A percentile compares a stretch with the other conserved stretches of the same genome.
Evolutionary conservation across 2,888 invertebrate species (phyloP).

Genomic region (Caenorhabditis sp.): DNA sequence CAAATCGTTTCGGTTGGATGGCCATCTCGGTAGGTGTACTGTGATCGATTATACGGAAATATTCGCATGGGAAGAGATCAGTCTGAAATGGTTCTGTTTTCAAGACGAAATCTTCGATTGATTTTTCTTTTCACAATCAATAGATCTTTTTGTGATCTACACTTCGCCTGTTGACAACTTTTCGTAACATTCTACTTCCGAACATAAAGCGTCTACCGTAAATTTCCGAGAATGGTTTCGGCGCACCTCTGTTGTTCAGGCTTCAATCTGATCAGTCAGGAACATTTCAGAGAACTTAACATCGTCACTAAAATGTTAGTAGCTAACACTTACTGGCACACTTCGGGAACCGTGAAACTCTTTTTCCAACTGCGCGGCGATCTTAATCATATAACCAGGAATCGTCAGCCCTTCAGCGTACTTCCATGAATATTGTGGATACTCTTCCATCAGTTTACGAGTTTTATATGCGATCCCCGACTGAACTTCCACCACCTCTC

Average conservation of each 20-base stretch:
- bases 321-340: constrained; percentile 12
- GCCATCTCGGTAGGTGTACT: constrained; percentile 41
- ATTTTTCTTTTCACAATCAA: neutral
- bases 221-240: too few species aligned
- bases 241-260: too few species aligned
- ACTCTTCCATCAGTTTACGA: constrained; percentile 11
- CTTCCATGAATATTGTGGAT: constrained; percentile 46
- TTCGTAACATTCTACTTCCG: too few species aligned
- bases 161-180: too few species aligned
- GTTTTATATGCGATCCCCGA: constrained; percentile 20
- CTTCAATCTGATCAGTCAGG: too few species aligned
- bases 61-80: constrained; percentile 41
- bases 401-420: constrained; percentile 35
- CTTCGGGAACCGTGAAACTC: constrained; percentile 9
- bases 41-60: constrained; percentile 46
- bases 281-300: neutral
- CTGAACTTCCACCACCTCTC: constrained; percentile 30
- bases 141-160: too few species aligned
- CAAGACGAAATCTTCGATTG: too few species aligned
- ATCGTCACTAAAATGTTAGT: neutral
- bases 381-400: constrained; percentile 35
- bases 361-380: constrained; percentile 18
- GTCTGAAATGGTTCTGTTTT: constrained; percentile 29
- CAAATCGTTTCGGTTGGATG: constrained; percentile 50
- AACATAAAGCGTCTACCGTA: too few species aligned